Conservation (phyloP, 1,140 invertebrate genomes). For the Drosophila littoralis region DNA sequence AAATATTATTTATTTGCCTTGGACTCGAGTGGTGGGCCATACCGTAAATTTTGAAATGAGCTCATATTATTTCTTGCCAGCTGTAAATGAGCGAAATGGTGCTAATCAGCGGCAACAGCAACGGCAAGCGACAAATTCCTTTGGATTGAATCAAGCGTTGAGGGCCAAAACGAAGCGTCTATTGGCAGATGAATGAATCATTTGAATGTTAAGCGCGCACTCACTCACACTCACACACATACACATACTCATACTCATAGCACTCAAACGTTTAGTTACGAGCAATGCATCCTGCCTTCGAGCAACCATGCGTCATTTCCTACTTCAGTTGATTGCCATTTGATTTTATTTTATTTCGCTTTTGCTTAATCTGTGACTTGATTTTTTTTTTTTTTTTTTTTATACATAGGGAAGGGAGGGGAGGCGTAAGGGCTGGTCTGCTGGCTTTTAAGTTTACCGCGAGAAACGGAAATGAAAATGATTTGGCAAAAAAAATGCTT, state of each 20-base stretch:
- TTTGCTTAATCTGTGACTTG: conserved; percentile 15
- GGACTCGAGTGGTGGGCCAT: conserved; percentile 11
- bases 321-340: conserved; percentile 19
- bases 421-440: background rate
- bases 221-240: background rate
- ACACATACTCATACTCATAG: background rate
- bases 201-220: background rate
- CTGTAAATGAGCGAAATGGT: conserved; percentile 23
- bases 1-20: conserved; percentile 30
- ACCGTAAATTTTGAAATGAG: conserved; percentile 31
- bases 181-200: conserved; percentile 44
- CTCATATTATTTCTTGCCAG: conserved; percentile 35
- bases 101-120: conserved; percentile 30
- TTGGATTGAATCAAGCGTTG: conserved; percentile 25
- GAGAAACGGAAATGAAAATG: conserved; percentile 45
- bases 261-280: background rate
- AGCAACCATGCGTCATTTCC: conserved; percentile 32
- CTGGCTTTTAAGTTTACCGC: conserved; percentile 30
- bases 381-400: background rate
- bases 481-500: conserved; percentile 17
- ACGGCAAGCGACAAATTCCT: conserved; percentile 37
- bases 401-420: background rate
- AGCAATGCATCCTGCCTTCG: conserved; percentile 8
- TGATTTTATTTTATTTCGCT: conserved; percentile 10
- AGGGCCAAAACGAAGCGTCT: conserved; percentile 10